phyloP scores from a whole-genome alignment of 2,888 invertebrate species.

The Ctenicera cuprea region DNA sequence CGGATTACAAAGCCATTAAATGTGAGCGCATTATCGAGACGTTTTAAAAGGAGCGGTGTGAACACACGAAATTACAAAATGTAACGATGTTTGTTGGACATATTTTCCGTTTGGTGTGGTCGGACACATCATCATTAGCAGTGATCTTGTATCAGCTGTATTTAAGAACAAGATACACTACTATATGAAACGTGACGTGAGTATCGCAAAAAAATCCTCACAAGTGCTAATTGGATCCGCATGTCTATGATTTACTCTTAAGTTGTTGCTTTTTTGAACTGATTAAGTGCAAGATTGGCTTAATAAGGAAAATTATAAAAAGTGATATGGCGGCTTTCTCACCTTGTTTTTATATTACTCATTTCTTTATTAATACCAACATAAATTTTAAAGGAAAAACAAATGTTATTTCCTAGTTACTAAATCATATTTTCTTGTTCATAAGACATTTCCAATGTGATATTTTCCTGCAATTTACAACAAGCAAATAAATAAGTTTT shows the following conservation, averaged over 20 bases:
- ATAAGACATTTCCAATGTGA: no score
- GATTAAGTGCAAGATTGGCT: not conserved
- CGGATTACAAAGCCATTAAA: slow-evolving; percentile 48
- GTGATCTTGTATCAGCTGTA: slow-evolving; percentile 20
- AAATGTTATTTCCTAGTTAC: no score
- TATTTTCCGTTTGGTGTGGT: slow-evolving; percentile 14
- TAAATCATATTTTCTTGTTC: no score
- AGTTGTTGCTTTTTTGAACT: slow-evolving; percentile 6
- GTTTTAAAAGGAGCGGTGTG: slow-evolving; percentile 35
- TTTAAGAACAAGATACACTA: not conserved
- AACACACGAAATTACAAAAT: slow-evolving; percentile 35
- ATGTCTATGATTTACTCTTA: slow-evolving; percentile 22
- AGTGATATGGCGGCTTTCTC: no score
- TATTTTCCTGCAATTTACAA: no score
- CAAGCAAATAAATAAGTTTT: no score
- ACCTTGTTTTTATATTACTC: no score
- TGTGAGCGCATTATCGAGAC: slow-evolving; percentile 22
- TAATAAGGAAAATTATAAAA: no score
- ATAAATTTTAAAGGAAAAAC: no score
- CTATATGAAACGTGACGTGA: not conserved
- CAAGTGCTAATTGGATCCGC: slow-evolving; percentile 23
- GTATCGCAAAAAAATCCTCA: slow-evolving; percentile 4
- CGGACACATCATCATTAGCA: slow-evolving; percentile 16
- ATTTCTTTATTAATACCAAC: no score
- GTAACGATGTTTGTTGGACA: slow-evolving; percentile 27